phyloP scores from a whole-genome alignment of 35 echinoderm and acorn worm genomes.

The Lytechinus variegatus region DNA sequence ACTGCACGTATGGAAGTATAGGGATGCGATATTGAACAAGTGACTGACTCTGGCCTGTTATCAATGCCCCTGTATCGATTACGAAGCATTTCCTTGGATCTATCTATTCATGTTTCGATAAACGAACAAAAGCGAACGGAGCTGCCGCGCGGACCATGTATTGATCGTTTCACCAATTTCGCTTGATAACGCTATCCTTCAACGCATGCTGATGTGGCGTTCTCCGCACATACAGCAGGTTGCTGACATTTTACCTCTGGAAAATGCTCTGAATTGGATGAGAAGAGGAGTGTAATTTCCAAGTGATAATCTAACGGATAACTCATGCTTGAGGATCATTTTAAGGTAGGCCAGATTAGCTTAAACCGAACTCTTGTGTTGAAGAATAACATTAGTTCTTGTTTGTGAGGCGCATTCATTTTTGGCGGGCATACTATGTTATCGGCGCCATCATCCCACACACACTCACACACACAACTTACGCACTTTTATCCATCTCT shows the following conservation, averaged over 20 bases:
- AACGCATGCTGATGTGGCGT: slow-evolving; percentile 25
- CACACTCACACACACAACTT: background rate
- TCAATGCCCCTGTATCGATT: slow-evolving; percentile 15
- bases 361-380: background rate
- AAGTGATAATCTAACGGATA: background rate
- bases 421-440: slow-evolving; percentile 28
- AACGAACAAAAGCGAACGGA: background rate
- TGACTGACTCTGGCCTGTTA: background rate
- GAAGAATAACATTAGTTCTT: background rate
- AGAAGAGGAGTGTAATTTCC: background rate
- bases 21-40: background rate
- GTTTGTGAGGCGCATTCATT: background rate
- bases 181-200: slow-evolving; percentile 25
- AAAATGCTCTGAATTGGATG: background rate
- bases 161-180: slow-evolving; percentile 7
- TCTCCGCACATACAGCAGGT: background rate
- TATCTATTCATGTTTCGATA: slow-evolving; percentile 1
- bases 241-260: background rate
- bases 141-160: slow-evolving; percentile 8
- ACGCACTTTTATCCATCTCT: background rate
- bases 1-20: background rate
- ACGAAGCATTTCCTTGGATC: background rate
- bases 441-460: background rate
- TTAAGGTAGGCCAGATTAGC: background rate
- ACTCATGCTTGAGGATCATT: background rate